Evolutionary conservation across 2,888 invertebrate species (phyloP), one percentile per base, ranked within the genome.

Genomic region (Parelbella ahira): DNA sequence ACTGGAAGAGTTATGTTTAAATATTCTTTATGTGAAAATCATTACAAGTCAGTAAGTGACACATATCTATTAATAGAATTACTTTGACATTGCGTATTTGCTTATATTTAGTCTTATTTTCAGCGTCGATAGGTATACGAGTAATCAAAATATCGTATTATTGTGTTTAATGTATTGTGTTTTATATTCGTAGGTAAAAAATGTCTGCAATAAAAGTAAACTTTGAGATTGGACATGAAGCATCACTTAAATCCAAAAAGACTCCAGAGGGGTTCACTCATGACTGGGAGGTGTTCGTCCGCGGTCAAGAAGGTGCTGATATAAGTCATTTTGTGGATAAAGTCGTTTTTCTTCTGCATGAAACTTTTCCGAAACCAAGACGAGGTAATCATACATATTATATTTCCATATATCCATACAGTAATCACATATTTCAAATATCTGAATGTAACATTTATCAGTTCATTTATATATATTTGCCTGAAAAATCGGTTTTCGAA

Each of bases 271-370:
- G 97, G 29, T 97, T 95, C 73, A 98, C 98, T 56, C 98, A 98
- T 86, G 98, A 98, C 76, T 98, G 98, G 98, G 95, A 96, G 77
- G 93, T 98, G 37, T 98, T 94, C 86, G 96, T 98, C 10, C 91
- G 94, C 64, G 97, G 97, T 38, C 91, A 92, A 53, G 96, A 97
- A 67, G 93, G 93, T 56, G 92, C 93, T 53, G 94, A 95, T 67
- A 95, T 98, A 59, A 93, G 94, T 63, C 91, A 94, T 70, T 98
- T 95, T 89, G 93, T 98, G 42, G 97, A 98, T 47, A 97, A 95
- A 90, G 93, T 95, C 50, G 94, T 97, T 12, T 98, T 98, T 70
- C 88, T 93, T 66, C 89, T 98, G 37, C 98, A 98, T 66, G 93
- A 95, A 50, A 96, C 97, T 32, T 98, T 98, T 87, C 93, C 93